Percentiles rank a stretch among this genome's conserved stretches.
Conservation (phyloP, 2,113 vertebrate species). For the Pteronura brasiliensis region DNA sequence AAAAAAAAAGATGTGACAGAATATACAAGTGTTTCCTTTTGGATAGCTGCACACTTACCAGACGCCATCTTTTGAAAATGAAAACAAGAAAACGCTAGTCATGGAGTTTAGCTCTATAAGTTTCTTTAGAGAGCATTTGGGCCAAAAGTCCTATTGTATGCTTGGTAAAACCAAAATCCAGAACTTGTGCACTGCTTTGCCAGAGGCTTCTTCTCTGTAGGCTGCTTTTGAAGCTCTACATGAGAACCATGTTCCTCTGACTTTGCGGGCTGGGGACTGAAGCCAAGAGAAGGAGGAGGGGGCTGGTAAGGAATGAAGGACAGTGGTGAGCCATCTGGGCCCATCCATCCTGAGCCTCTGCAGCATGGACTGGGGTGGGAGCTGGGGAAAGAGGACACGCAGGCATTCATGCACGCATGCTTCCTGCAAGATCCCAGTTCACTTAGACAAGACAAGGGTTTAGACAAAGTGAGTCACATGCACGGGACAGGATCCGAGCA, state of each 20-base stretch:
- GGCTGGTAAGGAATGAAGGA: neutral
- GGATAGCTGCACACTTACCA: neutral
- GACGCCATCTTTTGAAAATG: neutral
- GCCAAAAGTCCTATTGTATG: neutral
- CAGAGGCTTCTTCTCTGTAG: neutral
- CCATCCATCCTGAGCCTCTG: neutral
- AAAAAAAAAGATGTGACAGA: neutral
- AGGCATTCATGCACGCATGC: accelerated
- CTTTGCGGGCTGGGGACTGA: neutral
- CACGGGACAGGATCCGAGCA: neutral
- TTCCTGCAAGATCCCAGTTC: neutral
- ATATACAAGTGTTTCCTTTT: neutral
- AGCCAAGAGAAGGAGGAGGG: neutral
- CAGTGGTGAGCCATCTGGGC: neutral
- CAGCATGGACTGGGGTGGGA: too few species aligned
- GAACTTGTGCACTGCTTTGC: neutral
- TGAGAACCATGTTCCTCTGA: neutral
- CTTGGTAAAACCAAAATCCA: neutral
- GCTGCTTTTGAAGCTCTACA: neutral
- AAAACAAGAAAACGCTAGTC: neutral
- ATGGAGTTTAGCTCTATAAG: neutral
- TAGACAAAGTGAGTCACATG: neutral
- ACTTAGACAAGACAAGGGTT: neutral
- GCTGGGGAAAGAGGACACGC: neutral
- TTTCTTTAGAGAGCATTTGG: neutral